Evolutionary conservation across 2,113 vertebrate species (phyloP), one percentile per base, ranked within the genome.

Genomic region (Oreochromis aureus): DNA sequence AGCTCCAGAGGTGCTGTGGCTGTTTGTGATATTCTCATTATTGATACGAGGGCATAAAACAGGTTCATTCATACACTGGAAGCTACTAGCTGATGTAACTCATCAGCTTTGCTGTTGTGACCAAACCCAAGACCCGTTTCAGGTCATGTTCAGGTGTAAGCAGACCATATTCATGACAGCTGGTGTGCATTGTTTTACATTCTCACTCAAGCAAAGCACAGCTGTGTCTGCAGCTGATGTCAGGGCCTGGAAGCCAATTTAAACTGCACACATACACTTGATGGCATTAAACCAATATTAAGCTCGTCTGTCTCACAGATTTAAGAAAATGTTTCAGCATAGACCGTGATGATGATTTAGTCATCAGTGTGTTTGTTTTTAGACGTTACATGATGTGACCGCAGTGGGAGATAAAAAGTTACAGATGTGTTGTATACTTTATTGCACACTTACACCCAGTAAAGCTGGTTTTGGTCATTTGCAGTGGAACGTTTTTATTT

Each of bases 1-100:
- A 39, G 63, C 41, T 46, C 4, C 41, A 76, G 15, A 27, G 13
- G 2, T 46, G 1, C 69, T 46, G 69, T 12, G 32, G 59, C 2
- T 7, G 61, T 0, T 5, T 61, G 16, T 54, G 10, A 66, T 36
- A 1, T 2, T n/a, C 32, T 7, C 59, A 63, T 36, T 0, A 16
- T 0, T 12, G 18, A 63, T n/a, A 2, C 34, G 2, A 36, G 7
- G 8, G 8, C 59, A n/a, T 36, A 63, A 63, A 66, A 41, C 11
- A 0, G 54, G 7, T 59, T 9, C 24, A 5, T 22, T 69, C 7
- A 10, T 4, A 24, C 66, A 71, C 44, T 48, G 13, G 44, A 48
- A 48, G 12, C n/a, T 18, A 22, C 11, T 16, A 30, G 59, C 16
- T 18, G 22, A 44, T 44, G 36, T 2, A 41, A 69, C 6, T 24